Conservation (phyloP, 1,140 invertebrate genomes). For the Drosophila pachea region DNA sequence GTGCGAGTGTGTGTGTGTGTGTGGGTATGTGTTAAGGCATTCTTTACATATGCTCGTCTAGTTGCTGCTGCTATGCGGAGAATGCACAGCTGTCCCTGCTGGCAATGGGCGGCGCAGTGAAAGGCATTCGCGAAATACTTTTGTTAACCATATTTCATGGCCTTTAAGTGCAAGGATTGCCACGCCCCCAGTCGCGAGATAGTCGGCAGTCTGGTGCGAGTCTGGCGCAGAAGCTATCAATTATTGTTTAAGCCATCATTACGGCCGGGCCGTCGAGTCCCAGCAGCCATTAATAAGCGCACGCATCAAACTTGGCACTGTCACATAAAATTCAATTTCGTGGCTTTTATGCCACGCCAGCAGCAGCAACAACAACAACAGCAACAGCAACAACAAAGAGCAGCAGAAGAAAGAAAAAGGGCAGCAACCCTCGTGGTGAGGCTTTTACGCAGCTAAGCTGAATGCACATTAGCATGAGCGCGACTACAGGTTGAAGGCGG, state of each 20-base stretch:
- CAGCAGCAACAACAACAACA: conserved; percentile 23
- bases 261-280: not conserved
- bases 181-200: conserved; percentile 27
- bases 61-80: conserved; percentile 60
- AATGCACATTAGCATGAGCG: conserved; percentile 69
- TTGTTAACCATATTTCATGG: conserved; percentile 67
- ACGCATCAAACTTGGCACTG: conserved; percentile 70
- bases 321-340: conserved; percentile 76
- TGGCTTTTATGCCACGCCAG: conserved; percentile 45
- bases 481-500: conserved; percentile 28
- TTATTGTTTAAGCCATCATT: conserved; percentile 37
- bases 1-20: conserved; percentile 20
- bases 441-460: conserved; percentile 52
- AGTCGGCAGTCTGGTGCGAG: not conserved
- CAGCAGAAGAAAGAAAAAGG: conserved; percentile 38
- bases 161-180: conserved; percentile 55
- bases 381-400: conserved; percentile 22
- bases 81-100: conserved; percentile 44
- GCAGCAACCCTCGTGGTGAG: conserved; percentile 47
- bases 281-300: conserved; percentile 69
- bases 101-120: conserved; percentile 58
- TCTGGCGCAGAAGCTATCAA: conserved; percentile 31
- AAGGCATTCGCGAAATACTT: conserved; percentile 53
- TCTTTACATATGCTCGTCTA: conserved; percentile 74
- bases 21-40: conserved; percentile 37